Conservation (phyloP, 2,888 invertebrate genomes). For the Drosophila hawaiiensis region DNA sequence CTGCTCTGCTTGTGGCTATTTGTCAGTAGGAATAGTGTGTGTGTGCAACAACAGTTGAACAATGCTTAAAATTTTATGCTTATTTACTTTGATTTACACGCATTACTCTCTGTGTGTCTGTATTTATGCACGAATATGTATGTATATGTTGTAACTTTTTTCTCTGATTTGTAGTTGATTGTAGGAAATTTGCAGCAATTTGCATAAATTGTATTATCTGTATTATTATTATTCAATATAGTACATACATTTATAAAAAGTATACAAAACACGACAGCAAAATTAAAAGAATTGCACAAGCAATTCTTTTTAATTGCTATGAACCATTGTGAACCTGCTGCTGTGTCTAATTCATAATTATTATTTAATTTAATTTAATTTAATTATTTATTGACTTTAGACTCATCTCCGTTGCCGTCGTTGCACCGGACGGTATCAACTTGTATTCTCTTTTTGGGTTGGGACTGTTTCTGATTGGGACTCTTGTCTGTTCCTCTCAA, state of each 20-base stretch:
- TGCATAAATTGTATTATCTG: slow-evolving; percentile 41
- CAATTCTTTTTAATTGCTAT: background rate
- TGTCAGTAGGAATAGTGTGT: slow-evolving; percentile 18
- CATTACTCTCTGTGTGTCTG: background rate
- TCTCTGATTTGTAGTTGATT: slow-evolving; percentile 55
- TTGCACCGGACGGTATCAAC: slow-evolving; percentile 62
- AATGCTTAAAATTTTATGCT: slow-evolving; percentile 39
- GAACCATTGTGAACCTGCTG: slow-evolving; percentile 1
- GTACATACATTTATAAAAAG: background rate
- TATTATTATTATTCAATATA: slow-evolving; percentile 13
- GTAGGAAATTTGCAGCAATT: slow-evolving; percentile 67
- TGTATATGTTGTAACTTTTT: slow-evolving; percentile 14
- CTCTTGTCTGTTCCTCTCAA: background rate
- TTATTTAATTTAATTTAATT: background rate
- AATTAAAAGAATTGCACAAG: background rate
- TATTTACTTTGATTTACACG: slow-evolving; percentile 1
- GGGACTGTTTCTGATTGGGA: slow-evolving; percentile 4
- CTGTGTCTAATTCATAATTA: slow-evolving; percentile 15
- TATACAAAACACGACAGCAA: slow-evolving; percentile 12
- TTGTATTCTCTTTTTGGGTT: slow-evolving; percentile 17
- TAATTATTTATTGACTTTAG: slow-evolving; percentile 47
- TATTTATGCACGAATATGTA: slow-evolving; percentile 7
- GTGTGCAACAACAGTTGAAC: slow-evolving; percentile 55
- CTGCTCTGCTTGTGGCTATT: slow-evolving; percentile 35
- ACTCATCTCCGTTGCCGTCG: slow-evolving; percentile 31